Percentiles rank a stretch among this genome's conserved stretches.
phyloP scores from a whole-genome alignment of 2,113 vertebrate species.

The Rhadina sibilatrix region DNA sequence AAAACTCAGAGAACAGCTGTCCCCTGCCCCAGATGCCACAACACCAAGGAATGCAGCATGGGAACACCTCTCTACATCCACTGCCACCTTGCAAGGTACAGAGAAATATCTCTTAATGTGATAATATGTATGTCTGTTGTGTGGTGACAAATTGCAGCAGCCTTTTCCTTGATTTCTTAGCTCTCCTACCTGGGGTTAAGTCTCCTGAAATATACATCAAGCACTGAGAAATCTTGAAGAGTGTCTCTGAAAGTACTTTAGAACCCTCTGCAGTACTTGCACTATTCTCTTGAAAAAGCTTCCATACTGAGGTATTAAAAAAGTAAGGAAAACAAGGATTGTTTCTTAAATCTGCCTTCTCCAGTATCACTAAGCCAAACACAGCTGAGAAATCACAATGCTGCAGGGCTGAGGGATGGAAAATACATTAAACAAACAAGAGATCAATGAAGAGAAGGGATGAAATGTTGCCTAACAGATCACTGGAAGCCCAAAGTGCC shows the following conservation, averaged over 20 bases:
- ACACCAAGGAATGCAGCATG: not conserved
- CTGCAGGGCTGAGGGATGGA: not conserved
- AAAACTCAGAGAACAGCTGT: not conserved
- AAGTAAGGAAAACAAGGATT: not conserved
- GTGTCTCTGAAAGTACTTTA: not conserved
- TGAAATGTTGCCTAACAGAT: not conserved
- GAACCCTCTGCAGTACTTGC: not conserved
- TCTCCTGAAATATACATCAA: not conserved
- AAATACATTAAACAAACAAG: not conserved
- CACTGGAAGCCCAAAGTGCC: not conserved
- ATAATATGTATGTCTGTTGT: not conserved
- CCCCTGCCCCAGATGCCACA: not conserved
- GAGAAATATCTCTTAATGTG: not conserved
- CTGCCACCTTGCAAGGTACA: not conserved
- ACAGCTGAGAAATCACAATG: not conserved
- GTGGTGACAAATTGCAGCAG: not conserved
- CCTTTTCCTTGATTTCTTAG: not conserved
- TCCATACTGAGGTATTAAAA: not conserved
- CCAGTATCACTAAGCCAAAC: not conserved
- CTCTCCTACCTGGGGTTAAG: not conserved
- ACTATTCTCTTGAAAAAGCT: not conserved
- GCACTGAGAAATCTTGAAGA: not conserved
- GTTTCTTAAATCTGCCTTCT: not conserved
- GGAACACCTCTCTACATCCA: not conserved
- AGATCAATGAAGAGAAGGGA: not conserved